These are phyloP conservation scores for Amazona guildingii DNA, from an alignment of 2,113 vertebrate species.

Conservation along the genomic window DNA sequence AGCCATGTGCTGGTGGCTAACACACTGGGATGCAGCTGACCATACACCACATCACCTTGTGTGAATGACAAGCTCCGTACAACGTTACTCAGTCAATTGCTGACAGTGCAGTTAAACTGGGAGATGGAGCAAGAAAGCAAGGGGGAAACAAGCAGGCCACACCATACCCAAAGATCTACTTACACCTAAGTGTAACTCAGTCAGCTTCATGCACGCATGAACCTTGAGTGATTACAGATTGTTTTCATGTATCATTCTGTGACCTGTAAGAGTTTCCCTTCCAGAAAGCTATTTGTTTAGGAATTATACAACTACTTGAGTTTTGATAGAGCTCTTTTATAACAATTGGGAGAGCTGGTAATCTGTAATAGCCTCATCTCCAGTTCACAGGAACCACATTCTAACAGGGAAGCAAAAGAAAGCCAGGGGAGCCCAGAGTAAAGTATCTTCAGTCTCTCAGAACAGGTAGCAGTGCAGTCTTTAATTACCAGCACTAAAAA, in stretches of 20 bases:
- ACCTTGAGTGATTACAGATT: accelerated
- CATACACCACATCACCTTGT: not conserved
- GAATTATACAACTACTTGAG: not conserved
- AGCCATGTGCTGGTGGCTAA: accelerated
- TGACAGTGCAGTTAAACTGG: not conserved
- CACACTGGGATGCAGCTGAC: not conserved
- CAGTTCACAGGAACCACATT: not conserved
- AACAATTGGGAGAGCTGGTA: not conserved
- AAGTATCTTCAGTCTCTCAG: not conserved
- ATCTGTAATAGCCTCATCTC: not conserved
- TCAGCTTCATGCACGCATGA: not conserved
- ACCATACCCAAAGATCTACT: not conserved
- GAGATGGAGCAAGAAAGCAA: not conserved
- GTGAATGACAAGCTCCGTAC: not conserved
- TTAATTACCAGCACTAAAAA: not conserved
- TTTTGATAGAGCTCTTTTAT: not conserved
- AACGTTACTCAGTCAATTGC: not conserved
- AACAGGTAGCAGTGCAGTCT: not conserved
- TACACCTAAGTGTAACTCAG: not conserved
- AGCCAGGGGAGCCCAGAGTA: not conserved
- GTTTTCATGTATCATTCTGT: not conserved
- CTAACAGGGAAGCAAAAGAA: not conserved
- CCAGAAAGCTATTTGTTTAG: not conserved
- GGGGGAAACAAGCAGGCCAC: not conserved
- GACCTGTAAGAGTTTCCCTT: not conserved